Percentiles rank a stretch among this genome's conserved stretches.
Conservation (phyloP, 2,797 vertebrate species). For the Danio choprae region DNA sequence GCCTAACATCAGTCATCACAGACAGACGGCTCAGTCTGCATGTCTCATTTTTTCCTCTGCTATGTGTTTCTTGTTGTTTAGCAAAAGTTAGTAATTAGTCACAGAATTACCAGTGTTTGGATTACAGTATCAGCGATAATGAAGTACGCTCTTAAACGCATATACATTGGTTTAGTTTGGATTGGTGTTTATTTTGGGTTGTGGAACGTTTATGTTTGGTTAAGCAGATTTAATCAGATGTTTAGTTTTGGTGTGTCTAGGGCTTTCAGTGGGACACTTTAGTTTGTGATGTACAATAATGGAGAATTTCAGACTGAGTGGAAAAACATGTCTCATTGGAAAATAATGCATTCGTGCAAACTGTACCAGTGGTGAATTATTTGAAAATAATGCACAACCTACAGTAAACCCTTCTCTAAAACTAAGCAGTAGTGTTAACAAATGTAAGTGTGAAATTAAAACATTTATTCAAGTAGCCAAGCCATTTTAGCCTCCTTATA, state of each 20-base stretch:
- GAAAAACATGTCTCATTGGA: not conserved
- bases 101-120: not conserved
- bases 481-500: too few relatives aligned
- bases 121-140: not conserved
- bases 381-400: too few relatives aligned
- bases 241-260: not conserved
- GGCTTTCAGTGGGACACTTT: not conserved
- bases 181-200: not conserved
- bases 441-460: too few relatives aligned
- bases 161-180: not conserved
- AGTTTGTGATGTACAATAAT: not conserved
- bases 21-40: not conserved
- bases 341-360: too few relatives aligned
- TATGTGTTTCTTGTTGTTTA: not conserved
- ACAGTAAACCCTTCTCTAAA: too few relatives aligned
- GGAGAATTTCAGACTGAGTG: not conserved
- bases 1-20: conserved; percentile 12
- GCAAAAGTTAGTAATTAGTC: not conserved
- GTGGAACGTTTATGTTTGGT: conserved; percentile 2
- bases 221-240: conserved; percentile 9
- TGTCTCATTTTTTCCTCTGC: not conserved
- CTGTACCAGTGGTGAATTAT: too few relatives aligned
- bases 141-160: not conserved
- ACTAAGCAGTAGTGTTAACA: too few relatives aligned
- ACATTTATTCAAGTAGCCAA: too few relatives aligned